phyloP scores from a whole-genome alignment of 2,888 invertebrate genomes.

The Temnothorax rugatulus region DNA sequence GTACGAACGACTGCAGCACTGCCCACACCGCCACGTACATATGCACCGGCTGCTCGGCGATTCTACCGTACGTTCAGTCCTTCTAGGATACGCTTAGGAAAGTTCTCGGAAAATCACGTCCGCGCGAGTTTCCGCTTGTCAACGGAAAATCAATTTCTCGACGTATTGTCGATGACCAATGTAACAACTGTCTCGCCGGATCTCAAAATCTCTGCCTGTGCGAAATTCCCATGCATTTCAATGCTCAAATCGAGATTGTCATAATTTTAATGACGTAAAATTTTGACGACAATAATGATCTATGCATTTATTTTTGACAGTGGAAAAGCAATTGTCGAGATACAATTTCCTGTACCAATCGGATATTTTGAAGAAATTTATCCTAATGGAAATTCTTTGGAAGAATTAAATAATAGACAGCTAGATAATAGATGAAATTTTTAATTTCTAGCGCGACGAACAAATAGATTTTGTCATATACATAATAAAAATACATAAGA shows the following conservation, averaged over 20 bases:
- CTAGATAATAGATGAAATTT: background rate
- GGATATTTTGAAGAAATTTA: background rate
- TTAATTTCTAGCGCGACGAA: background rate
- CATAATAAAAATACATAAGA: background rate
- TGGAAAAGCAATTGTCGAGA: background rate
- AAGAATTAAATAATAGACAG: background rate
- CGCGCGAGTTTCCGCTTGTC: constrained; percentile 59
- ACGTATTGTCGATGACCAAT: background rate
- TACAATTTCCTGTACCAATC: background rate
- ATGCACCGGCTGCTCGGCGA: constrained; percentile 67
- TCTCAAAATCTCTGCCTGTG: background rate
- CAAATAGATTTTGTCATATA: constrained; percentile 5
- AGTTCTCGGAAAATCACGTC: constrained; percentile 67
- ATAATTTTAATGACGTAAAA: background rate
- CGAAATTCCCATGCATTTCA: background rate
- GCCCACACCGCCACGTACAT: constrained; percentile 79
- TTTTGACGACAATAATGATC: background rate
- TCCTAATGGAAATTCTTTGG: background rate
- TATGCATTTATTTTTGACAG: background rate
- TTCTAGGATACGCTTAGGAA: constrained; percentile 68
- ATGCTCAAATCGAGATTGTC: background rate
- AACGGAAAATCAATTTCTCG: background rate
- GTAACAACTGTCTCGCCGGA: background rate
- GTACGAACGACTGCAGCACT: constrained; percentile 81
- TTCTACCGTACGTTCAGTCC: constrained; percentile 57